A percentile compares a stretch with the other conserved stretches of the same genome.
Conservation (phyloP, 1,140 invertebrate species). For the Aleiodes sp. region DNA sequence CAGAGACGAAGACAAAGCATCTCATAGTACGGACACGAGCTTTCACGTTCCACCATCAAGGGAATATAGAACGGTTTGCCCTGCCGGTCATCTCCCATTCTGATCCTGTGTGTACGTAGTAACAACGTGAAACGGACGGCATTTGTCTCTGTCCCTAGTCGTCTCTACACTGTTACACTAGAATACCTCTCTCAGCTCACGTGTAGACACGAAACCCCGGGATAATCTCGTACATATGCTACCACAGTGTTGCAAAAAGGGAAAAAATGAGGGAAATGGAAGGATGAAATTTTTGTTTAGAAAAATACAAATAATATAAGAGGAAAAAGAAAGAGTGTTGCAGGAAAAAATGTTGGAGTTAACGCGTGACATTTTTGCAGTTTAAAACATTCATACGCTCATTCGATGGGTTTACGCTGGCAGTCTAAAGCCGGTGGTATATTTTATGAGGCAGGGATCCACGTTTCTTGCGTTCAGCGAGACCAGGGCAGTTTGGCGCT, state of each 20-base stretch:
- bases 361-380: no score
- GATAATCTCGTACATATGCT: constrained; percentile 11
- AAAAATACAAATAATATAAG: no score
- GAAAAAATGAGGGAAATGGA: no score
- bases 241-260: background rate
- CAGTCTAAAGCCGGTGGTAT: no score
- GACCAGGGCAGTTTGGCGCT: no score
- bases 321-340: no score
- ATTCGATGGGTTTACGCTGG: no score
- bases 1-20: constrained; percentile 30
- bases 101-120: background rate
- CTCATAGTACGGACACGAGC: background rate
- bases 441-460: no score
- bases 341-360: no score
- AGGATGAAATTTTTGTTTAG: no score
- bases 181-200: background rate
- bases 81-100: constrained; percentile 5
- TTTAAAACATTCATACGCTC: no score
- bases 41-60: background rate
- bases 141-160: constrained; percentile 23
- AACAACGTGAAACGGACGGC: constrained; percentile 12
- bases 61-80: background rate
- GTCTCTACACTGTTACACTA: background rate
- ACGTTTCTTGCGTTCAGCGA: no score
- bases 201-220: constrained; percentile 19